Evolutionary conservation across 2,888 invertebrate species (phyloP), one percentile per base, ranked within the genome.

Genomic region (Drosophila mettleri): DNA sequence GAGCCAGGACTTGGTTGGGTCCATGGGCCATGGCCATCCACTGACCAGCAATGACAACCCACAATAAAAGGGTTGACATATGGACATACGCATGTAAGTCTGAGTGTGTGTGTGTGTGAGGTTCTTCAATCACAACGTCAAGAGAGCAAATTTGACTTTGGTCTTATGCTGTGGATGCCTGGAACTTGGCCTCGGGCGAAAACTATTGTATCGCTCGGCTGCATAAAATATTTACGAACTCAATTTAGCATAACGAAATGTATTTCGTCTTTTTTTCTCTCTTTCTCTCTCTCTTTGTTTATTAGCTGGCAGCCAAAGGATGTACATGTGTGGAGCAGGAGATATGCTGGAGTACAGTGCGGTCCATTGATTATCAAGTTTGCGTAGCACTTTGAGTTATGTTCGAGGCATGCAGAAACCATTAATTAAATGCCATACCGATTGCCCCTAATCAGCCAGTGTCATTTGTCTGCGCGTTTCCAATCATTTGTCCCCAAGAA

Each of bases 41-140:
- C 34, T 62, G 65, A 45, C 55, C 57, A 53, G 36, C 38, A 38
- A 41, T 31, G 53, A 53, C 39, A 41, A 7, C 53, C 20, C 24
- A 48, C 46, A 62, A 27, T 45, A 51, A 49, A 87, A 79, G 86
- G 86, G 88, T 87, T 87, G 87, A 85, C 77, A 87, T 49, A 68
- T 63, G 76, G 68, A 16, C 34, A 36, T 16, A 20, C 31, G 20
- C 34, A 22, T 9, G 3, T 7, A 5, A n/a, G n/a, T 33, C 22
- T n/a, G 22, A 34, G 34, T 34, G 7, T 22, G 34, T 10, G 22
- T 34, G 22, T 6, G 24, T 24, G 51, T 9, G 49, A 12, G 33
- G 14, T 58, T 51, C 58, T 66, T 85, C 83, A 77, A 80, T 82
- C 86, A 77, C 53, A 45, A 54, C 62, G 58, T 53, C 49, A 58